phyloP scores from a whole-genome alignment of 2,888 invertebrate species.

The Volucella inflata region DNA sequence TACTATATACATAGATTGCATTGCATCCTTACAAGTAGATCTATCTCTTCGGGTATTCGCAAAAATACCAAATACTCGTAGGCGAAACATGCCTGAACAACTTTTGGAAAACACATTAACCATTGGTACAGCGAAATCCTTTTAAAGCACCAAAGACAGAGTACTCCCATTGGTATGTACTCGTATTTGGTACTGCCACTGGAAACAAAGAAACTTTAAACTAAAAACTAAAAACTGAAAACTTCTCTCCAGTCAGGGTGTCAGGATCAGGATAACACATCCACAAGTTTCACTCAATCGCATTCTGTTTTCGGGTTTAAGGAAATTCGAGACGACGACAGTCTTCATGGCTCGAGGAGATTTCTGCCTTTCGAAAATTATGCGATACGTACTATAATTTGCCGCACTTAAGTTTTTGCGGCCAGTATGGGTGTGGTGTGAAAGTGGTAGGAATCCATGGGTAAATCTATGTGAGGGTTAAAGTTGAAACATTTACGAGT shows the following conservation, averaged over 20 bases:
- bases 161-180: too few relatives aligned
- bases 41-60: conserved; percentile 4
- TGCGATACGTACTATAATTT: conserved; percentile 47
- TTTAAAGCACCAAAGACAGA: conserved; percentile 48
- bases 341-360: background rate
- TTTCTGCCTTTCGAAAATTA: conserved; percentile 37
- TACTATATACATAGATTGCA: conserved; percentile 67
- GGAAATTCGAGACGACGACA: background rate
- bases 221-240: conserved; percentile 42
- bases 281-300: conserved; percentile 71
- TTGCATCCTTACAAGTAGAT: conserved; percentile 44
- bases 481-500: background rate
- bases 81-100: conserved; percentile 44
- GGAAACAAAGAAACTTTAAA: background rate
- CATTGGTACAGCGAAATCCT: conserved; percentile 73
- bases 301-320: conserved; percentile 15
- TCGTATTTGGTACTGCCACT: too few relatives aligned
- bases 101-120: conserved; percentile 72
- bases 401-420: conserved; percentile 58
- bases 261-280: conserved; percentile 66
- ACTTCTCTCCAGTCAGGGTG: conserved; percentile 66
- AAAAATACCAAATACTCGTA: conserved; percentile 4
- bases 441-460: conserved; percentile 37
- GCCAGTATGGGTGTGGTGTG: conserved; percentile 23
- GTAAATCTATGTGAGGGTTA: conserved; percentile 32